These are phyloP conservation scores for Aspidapion aeneum DNA, from an alignment of 2,888 invertebrate species.

Conservation along the genomic window DNA sequence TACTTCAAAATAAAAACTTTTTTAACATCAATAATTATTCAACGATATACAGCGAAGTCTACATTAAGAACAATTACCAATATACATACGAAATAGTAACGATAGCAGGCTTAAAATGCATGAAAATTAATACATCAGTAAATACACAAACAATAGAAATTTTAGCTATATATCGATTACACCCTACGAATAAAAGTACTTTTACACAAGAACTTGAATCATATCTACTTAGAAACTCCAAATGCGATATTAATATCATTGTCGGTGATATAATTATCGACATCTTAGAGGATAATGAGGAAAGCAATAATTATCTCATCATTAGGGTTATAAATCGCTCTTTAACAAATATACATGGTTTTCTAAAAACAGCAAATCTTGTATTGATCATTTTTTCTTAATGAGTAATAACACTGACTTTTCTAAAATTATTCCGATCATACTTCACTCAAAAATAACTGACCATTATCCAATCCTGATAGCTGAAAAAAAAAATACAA, in stretches of 20 bases:
- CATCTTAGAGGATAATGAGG: background rate
- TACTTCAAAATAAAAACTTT: background rate
- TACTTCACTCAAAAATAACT: background rate
- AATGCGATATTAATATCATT: background rate
- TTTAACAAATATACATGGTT: background rate
- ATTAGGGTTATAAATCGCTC: background rate
- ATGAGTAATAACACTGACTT: background rate
- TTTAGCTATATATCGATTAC: background rate
- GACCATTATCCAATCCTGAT: too few relatives aligned
- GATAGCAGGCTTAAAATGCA: too few relatives aligned
- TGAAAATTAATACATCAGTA: background rate
- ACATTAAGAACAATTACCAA: background rate
- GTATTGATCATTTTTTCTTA: background rate
- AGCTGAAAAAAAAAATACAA: too few relatives aligned
- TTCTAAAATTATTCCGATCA: background rate
- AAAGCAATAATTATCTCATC: too few relatives aligned
- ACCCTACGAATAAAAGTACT: background rate
- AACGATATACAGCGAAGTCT: background rate
- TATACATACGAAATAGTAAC: background rate
- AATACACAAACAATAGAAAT: background rate
- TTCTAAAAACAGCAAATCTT: background rate
- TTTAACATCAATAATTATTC: background rate
- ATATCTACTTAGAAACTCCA: background rate
- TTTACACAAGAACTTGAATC: background rate
- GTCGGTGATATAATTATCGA: conserved; percentile 1